Evolutionary conservation across 2,888 invertebrate species (phyloP).

Genomic region (Rosalia funebris): DNA sequence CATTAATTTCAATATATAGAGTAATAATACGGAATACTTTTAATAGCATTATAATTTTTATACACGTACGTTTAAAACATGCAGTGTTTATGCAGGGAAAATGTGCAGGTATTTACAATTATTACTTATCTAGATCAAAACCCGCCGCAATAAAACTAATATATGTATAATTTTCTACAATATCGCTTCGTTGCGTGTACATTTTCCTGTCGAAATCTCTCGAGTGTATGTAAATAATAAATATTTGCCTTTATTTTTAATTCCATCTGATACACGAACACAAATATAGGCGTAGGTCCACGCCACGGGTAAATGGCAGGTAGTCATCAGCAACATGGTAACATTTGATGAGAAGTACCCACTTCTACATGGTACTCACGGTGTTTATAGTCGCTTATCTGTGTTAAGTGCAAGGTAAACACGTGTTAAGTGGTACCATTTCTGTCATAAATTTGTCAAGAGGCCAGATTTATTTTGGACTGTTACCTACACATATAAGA

Average conservation of each 20-base stretch:
- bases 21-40: no score
- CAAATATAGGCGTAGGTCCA: not conserved
- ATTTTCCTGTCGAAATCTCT: not conserved
- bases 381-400: not conserved
- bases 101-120: not conserved
- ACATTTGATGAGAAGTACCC: not conserved
- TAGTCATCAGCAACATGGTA: not conserved
- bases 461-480: not conserved
- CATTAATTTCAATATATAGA: no score
- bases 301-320: no score
- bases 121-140: not conserved
- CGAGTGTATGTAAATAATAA: conserved; percentile 3
- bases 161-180: not conserved
- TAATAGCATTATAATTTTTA: no score
- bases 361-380: not conserved
- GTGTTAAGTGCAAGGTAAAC: not conserved
- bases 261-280: not conserved
- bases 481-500: no score
- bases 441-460: not conserved
- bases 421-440: conserved; percentile 7
- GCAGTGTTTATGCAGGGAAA: no score
- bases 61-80: no score
- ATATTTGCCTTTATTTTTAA: conserved; percentile 5
- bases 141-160: not conserved
- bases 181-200: not conserved